Percentiles rank a stretch among this genome's conserved stretches.
phyloP scores from a whole-genome alignment of 2,888 invertebrate genomes.

The Agrochola lota region DNA sequence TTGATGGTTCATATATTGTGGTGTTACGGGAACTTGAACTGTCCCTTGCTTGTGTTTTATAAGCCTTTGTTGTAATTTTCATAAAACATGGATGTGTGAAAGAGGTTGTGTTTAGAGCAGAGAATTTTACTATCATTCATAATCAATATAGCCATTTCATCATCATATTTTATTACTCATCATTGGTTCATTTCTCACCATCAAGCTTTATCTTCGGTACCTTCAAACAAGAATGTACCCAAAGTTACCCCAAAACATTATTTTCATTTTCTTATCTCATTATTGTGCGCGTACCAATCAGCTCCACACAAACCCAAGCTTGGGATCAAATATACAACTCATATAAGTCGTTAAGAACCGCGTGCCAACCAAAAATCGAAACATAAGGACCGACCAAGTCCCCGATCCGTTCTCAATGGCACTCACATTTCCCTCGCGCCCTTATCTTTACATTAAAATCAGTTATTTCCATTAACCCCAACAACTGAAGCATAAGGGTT shows the following conservation, averaged over 20 bases:
- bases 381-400: slow-evolving; percentile 44
- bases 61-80: not conserved
- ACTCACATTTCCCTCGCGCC: slow-evolving; percentile 58
- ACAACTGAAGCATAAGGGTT: slow-evolving; percentile 58
- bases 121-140: not conserved
- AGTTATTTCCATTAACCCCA: slow-evolving; percentile 71
- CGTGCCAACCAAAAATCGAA: slow-evolving; percentile 57
- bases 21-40: not conserved
- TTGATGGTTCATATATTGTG: not conserved
- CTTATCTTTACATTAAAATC: slow-evolving; percentile 74
- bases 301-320: not conserved
- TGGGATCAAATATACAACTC: slow-evolving; percentile 13
- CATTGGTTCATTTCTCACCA: not conserved
- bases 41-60: not conserved
- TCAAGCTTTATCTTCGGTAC: not conserved
- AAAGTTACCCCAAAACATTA: not conserved
- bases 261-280: not conserved
- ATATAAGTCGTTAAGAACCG: slow-evolving; percentile 28
- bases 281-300: too few relatives aligned
- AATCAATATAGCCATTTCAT: not conserved
- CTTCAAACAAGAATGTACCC: not conserved
- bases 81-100: not conserved
- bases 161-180: not conserved
- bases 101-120: not conserved
- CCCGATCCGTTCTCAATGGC: slow-evolving; percentile 54